Evolutionary conservation across 2,888 invertebrate genomes (phyloP).

Genomic region (Cerceris ruficornis): DNA sequence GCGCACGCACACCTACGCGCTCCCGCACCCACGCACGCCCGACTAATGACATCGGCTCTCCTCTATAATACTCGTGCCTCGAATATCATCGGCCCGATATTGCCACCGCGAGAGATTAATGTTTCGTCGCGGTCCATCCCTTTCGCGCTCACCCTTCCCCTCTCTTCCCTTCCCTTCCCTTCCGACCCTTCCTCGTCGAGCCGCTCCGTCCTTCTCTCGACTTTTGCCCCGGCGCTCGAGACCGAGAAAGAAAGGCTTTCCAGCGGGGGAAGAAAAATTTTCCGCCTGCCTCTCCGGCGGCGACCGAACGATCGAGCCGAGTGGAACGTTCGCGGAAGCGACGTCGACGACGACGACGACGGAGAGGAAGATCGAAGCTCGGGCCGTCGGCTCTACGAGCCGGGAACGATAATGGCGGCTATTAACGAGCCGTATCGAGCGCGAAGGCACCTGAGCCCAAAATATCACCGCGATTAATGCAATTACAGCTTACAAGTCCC

Average conservation of each 20-base stretch:
- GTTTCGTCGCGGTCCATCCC: conserved; percentile 70
- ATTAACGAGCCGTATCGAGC: conserved; percentile 79
- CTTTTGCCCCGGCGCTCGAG: no score
- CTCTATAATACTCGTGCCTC: conserved; percentile 78
- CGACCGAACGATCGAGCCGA: no score
- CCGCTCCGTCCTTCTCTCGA: no score
- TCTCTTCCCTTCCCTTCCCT: neutral
- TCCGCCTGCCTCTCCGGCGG: no score
- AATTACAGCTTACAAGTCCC: conserved; percentile 81
- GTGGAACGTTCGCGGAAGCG: no score
- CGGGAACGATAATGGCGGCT: conserved; percentile 79
- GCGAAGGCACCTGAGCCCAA: conserved; percentile 80
- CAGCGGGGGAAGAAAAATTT: no score
- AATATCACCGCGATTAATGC: conserved; percentile 81
- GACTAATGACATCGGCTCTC: conserved; percentile 75
- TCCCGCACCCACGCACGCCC: conserved; percentile 50
- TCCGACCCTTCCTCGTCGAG: neutral
- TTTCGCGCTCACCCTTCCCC: neutral
- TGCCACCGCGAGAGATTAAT: conserved; percentile 80
- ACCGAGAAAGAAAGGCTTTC: no score
- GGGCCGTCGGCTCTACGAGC: conserved; percentile 19
- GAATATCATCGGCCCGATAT: conserved; percentile 80
- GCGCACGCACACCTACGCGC: no score
- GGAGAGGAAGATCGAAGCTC: conserved; percentile 44
- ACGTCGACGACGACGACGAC: conserved; percentile 1